phyloP scores from a whole-genome alignment of 2,113 vertebrate genomes.

The Myotis lucifugus region DNA sequence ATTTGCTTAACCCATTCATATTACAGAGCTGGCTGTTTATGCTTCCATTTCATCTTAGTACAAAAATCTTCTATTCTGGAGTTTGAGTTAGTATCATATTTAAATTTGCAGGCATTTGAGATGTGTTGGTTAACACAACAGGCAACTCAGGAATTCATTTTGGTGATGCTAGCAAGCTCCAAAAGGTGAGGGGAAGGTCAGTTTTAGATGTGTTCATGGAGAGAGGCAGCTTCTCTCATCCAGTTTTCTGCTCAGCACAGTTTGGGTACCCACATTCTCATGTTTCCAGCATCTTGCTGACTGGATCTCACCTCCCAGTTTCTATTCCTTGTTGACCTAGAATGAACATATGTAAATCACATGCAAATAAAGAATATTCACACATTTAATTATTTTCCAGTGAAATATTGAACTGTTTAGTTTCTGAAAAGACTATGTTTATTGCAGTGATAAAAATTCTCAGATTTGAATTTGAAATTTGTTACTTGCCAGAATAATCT shows the following conservation, averaged over 20 bases:
- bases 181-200: not conserved
- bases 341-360: slow-evolving; percentile 33
- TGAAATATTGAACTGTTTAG: slow-evolving; percentile 35
- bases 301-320: not conserved
- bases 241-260: not conserved
- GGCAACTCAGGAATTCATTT: not conserved
- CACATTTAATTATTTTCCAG: slow-evolving; percentile 54
- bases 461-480: slow-evolving; percentile 47
- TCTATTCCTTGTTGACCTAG: not conserved
- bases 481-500: slow-evolving; percentile 14
- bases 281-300: not conserved
- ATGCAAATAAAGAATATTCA: slow-evolving; percentile 50
- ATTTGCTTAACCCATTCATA: not conserved
- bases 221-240: not conserved
- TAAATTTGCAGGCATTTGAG: not conserved
- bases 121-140: not conserved
- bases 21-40: not conserved
- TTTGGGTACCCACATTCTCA: not conserved
- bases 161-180: not conserved
- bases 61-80: not conserved
- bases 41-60: not conserved
- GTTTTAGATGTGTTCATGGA: not conserved
- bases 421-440: slow-evolving; percentile 40
- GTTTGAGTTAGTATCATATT: not conserved
- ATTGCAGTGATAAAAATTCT: not conserved